Percentiles rank a stretch among this genome's conserved stretches.
phyloP scores from a whole-genome alignment of 2,888 invertebrate species.

The Julus scandinavius region DNA sequence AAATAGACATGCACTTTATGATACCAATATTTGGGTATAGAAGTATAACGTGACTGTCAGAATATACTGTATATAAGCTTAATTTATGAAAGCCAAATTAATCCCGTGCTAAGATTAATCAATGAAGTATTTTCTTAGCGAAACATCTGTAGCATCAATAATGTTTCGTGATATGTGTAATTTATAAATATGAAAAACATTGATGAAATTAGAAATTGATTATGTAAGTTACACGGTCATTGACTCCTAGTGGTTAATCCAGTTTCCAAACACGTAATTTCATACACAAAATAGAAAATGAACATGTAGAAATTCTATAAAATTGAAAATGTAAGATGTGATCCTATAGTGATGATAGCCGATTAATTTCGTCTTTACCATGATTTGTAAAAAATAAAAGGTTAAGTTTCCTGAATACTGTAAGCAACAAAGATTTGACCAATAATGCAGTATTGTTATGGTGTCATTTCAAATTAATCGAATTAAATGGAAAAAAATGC shows the following conservation, averaged over 20 bases:
- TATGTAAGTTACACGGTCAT: not conserved
- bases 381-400: not conserved
- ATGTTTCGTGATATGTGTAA: not conserved
- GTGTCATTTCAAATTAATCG: not conserved
- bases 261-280: too few species aligned
- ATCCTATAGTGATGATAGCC: not conserved
- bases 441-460: not conserved
- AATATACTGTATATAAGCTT: not conserved
- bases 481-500: not conserved
- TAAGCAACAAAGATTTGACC: not conserved
- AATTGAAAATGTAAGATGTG: too few species aligned
- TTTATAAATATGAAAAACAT: not conserved
- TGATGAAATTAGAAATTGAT: not conserved
- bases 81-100: not conserved
- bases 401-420: not conserved
- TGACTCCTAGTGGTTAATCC: not conserved
- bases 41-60: not conserved
- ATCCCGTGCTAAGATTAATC: not conserved
- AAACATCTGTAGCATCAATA: not conserved
- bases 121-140: not conserved
- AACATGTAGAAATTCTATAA: too few species aligned
- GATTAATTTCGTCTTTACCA: not conserved
- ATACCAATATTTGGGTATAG: conserved; percentile 24
- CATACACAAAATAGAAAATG: too few species aligned
- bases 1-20: conserved; percentile 11